phyloP scores from a whole-genome alignment of 2,888 invertebrate genomes.

The Coecobrya sp. region DNA sequence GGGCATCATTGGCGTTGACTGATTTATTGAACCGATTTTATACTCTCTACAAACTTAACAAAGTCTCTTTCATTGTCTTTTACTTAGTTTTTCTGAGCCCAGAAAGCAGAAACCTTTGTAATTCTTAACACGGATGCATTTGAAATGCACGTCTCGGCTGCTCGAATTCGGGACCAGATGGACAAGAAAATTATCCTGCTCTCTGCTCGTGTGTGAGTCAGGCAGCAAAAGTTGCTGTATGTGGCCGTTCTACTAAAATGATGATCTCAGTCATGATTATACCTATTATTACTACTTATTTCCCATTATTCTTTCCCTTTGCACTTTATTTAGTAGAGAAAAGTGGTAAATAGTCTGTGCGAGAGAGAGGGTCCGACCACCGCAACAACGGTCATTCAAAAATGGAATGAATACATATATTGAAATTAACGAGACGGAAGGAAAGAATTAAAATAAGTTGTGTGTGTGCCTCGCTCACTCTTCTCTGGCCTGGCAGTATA shows the following conservation, averaged over 20 bases:
- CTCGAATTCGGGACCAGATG: slow-evolving; percentile 39
- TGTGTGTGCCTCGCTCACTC: slow-evolving; percentile 11
- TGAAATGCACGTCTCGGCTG: background rate
- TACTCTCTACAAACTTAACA: background rate
- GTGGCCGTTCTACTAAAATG: background rate
- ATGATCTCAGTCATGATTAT: background rate
- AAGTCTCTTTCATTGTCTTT: background rate
- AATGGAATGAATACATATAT: slow-evolving; percentile 19
- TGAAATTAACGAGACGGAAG: slow-evolving; percentile 51
- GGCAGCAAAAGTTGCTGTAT: background rate
- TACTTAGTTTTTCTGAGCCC: background rate
- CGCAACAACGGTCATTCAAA: background rate
- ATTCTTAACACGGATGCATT: background rate
- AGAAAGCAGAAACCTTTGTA: background rate
- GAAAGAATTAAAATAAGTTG: slow-evolving; percentile 41
- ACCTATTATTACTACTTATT: slow-evolving; percentile 17
- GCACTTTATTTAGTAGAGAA: background rate
- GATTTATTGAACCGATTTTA: slow-evolving; percentile 34
- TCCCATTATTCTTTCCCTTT: background rate
- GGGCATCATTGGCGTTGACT: slow-evolving; percentile 18
- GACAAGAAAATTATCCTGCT: background rate
- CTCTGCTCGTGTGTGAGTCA: background rate
- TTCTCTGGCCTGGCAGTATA: background rate
- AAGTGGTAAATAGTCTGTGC: background rate
- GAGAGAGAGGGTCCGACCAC: slow-evolving; percentile 21